phyloP scores from a whole-genome alignment of 92 coral and sea anemone genomes.

The Pocillopora grandis region DNA sequence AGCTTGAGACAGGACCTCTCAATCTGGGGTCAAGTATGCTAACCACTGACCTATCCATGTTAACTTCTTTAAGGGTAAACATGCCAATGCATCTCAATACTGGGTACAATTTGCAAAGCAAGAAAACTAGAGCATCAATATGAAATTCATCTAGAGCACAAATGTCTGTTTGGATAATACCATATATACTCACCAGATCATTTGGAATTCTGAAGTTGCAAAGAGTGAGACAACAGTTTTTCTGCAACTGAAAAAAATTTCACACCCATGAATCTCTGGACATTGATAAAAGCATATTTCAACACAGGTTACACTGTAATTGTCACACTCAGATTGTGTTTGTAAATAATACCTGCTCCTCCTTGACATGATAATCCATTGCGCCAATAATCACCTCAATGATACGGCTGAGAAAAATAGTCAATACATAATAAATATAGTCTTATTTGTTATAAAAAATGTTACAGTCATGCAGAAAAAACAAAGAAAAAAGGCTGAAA shows the following conservation, averaged over 20 bases:
- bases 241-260: conserved; percentile 69
- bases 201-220: conserved; percentile 84
- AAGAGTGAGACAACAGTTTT: conserved; percentile 86
- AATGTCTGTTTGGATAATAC: no score
- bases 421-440: neutral
- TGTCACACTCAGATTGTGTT: neutral
- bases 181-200: conserved; percentile 64
- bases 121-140: no score
- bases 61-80: no score
- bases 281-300: neutral
- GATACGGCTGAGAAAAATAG: conserved; percentile 48
- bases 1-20: no score
- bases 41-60: no score
- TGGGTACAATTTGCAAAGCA: no score
- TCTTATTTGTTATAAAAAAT: neutral
- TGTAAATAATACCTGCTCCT: conserved; percentile 60
- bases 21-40: no score
- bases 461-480: neutral
- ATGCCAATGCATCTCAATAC: no score
- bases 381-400: conserved; percentile 68
- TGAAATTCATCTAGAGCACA: no score
- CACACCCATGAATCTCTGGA: neutral
- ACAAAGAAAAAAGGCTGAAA: neutral
- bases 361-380: conserved; percentile 80
- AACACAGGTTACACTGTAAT: neutral